Percentiles rank a stretch among this genome's conserved stretches.
phyloP scores from a whole-genome alignment of 2,113 vertebrate species.

The Varanus komodoensis region DNA sequence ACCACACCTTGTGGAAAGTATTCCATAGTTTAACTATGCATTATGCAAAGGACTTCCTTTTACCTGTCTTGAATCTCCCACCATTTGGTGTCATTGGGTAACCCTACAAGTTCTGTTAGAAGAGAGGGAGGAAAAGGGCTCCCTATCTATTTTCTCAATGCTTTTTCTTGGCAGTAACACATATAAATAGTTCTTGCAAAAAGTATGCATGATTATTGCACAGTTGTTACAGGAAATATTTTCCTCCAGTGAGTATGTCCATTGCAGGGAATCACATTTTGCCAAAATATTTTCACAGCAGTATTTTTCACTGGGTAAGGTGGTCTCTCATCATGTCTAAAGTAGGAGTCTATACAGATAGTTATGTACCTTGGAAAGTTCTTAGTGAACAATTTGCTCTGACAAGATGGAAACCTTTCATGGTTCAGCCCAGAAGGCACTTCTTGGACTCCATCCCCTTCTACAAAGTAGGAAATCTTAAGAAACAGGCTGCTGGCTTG shows the following conservation, averaged over 20 bases:
- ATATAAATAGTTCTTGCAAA: neutral
- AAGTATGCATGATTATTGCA: neutral
- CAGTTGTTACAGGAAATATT: neutral
- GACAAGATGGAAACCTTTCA: neutral
- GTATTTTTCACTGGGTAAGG: neutral
- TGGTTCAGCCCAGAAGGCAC: neutral
- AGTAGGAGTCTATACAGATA: neutral
- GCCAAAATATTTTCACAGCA: neutral
- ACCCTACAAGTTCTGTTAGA: too few species aligned
- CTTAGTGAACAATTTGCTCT: neutral
- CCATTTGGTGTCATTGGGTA: too few species aligned
- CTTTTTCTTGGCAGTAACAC: neutral
- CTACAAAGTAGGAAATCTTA: neutral
- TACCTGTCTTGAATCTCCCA: too few species aligned
- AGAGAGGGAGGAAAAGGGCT: too few species aligned
- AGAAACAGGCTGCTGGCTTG: neutral
- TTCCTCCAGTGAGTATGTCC: neutral
- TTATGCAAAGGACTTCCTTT: too few species aligned
- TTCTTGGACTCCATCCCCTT: neutral
- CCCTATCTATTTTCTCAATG: neutral
- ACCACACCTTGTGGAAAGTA: too few species aligned
- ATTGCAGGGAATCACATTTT: neutral
- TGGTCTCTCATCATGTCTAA: neutral
- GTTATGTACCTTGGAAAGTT: neutral
- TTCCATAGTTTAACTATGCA: too few species aligned